phyloP scores from a whole-genome alignment of 2,113 vertebrate genomes.

The Nothobranchius furzeri region DNA sequence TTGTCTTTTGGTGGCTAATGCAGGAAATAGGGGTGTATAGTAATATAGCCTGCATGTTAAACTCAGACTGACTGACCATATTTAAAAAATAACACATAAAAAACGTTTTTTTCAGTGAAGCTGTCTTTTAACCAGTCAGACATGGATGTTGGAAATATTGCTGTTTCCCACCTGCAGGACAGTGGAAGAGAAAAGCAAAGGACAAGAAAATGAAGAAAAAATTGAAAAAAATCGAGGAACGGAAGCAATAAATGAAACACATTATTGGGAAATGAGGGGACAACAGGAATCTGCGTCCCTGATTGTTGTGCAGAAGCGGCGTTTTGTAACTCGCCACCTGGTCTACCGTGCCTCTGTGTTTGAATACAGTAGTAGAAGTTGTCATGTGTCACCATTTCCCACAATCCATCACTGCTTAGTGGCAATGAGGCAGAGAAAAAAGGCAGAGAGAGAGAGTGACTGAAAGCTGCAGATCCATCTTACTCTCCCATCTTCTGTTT shows the following conservation, averaged over 20 bases:
- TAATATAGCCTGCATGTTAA: no score
- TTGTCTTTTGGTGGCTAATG: no score
- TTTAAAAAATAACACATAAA: no score
- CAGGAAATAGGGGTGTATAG: no score
- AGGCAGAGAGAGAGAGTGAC: slow-evolving; percentile 6
- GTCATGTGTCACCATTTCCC: slow-evolving; percentile 56
- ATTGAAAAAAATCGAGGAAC: not conserved
- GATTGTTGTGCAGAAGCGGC: slow-evolving; percentile 4
- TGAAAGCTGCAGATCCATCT: slow-evolving; percentile 7
- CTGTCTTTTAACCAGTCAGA: not conserved
- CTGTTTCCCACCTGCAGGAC: not conserved
- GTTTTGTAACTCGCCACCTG: slow-evolving; percentile 24
- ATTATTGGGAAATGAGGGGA: slow-evolving; percentile 4
- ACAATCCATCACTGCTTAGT: slow-evolving; percentile 49
- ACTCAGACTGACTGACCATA: no score
- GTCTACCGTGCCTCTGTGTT: slow-evolving; percentile 23
- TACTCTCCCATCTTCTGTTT: not conserved
- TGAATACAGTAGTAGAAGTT: slow-evolving; percentile 30
- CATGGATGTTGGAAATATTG: not conserved
- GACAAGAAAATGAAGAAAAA: not conserved
- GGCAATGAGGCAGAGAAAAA: slow-evolving; percentile 27
- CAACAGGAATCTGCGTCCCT: slow-evolving; percentile 8
- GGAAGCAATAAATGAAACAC: not conserved
- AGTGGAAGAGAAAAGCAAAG: not conserved
- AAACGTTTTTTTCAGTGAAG: no score